phyloP scores from a whole-genome alignment of 1,140 invertebrate genomes.

The Hestina assimilis region DNA sequence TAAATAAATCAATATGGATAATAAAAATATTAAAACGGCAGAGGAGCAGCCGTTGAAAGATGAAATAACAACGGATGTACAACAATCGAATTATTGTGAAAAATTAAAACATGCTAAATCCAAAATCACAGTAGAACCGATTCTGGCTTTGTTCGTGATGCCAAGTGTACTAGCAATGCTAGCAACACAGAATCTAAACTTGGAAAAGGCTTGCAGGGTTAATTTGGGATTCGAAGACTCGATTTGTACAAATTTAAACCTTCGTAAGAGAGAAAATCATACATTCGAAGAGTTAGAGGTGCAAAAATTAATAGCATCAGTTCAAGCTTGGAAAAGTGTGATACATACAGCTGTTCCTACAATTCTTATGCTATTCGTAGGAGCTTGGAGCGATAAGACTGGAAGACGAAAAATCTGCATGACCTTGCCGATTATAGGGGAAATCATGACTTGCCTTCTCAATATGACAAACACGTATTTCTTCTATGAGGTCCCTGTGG shows the following conservation, averaged over 20 bases:
- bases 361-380: conserved; percentile 79
- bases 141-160: conserved; percentile 59
- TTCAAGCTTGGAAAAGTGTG: conserved; percentile 78
- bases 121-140: conserved; percentile 69
- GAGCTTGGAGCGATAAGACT: conserved; percentile 83
- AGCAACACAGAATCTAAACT: conserved; percentile 65
- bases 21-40: conserved; percentile 18
- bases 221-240: conserved; percentile 54
- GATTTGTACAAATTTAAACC: conserved; percentile 51
- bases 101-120: conserved; percentile 58
- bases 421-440: conserved; percentile 88
- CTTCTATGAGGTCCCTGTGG: conserved; percentile 86
- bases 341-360: conserved; percentile 78
- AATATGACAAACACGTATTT: conserved; percentile 88
- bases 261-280: conserved; percentile 50
- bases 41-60: conserved; percentile 52
- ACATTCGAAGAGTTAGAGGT: conserved; percentile 62
- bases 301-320: conserved; percentile 81
- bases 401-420: conserved; percentile 90
- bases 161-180: conserved; percentile 60
- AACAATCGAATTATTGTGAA: conserved; percentile 43
- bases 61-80: conserved; percentile 39
- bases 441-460: conserved; percentile 86
- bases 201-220: conserved; percentile 66
- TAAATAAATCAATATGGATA: conserved; percentile 5